phyloP scores from a whole-genome alignment of 2,113 vertebrate species.

The Phrynocephalus versicolor region DNA sequence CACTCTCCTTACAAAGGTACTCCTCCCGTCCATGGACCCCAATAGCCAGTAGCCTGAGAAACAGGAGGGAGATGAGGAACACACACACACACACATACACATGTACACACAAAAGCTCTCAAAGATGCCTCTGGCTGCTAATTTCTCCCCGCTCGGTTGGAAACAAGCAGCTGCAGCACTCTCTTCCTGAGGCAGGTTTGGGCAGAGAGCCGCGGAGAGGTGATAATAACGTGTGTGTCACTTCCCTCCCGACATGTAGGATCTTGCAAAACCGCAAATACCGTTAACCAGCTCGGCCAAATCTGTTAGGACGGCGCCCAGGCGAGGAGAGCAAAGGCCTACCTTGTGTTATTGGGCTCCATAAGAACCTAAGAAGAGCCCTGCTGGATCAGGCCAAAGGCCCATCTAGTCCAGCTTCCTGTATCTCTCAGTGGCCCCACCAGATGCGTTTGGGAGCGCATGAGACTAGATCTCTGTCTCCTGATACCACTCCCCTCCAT shows the following conservation, averaged over 20 bases:
- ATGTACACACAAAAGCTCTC: no score
- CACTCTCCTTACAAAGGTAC: slow-evolving; percentile 26
- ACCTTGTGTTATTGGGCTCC: no score
- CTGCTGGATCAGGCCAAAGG: no score
- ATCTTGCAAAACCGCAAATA: slow-evolving; percentile 89
- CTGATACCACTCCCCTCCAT: no score
- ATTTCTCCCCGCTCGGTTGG: slow-evolving; percentile 70
- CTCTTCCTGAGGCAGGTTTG: slow-evolving; percentile 80
- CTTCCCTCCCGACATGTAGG: slow-evolving; percentile 83
- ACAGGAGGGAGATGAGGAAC: slow-evolving; percentile 20
- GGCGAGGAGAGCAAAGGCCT: slow-evolving; percentile 50
- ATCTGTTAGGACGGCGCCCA: slow-evolving; percentile 82
- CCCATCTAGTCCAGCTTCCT: no score
- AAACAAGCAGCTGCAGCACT: slow-evolving; percentile 75
- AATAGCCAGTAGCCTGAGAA: slow-evolving; percentile 64
- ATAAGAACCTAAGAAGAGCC: no score
- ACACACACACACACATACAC: neutral
- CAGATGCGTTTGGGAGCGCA: no score
- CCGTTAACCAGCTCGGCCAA: slow-evolving; percentile 85
- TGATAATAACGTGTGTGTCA: slow-evolving; percentile 97
- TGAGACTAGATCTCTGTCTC: no score
- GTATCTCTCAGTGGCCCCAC: no score
- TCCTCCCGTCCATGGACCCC: slow-evolving; percentile 66
- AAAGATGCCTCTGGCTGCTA: slow-evolving; percentile 69
- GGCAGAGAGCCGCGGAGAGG: slow-evolving; percentile 80